phyloP scores from a whole-genome alignment of 64 coral and sea anemone genomes.

The Montipora cactus region DNA sequence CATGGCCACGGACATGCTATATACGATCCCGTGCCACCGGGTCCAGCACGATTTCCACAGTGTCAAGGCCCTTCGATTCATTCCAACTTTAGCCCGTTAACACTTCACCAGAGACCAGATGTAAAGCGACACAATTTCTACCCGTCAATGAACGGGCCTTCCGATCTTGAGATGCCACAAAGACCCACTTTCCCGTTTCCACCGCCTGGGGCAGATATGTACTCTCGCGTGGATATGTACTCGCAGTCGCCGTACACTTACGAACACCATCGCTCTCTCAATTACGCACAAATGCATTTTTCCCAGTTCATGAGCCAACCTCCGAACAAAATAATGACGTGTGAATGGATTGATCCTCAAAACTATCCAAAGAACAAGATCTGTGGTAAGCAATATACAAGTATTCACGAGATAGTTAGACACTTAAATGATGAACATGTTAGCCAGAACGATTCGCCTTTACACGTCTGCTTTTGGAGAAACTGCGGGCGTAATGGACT shows the following conservation, averaged over 20 bases:
- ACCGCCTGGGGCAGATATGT: conserved; percentile 35
- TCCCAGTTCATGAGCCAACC: conserved; percentile 81
- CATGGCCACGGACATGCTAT: conserved; percentile 58
- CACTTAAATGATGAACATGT: conserved; percentile 95
- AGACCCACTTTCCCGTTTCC: conserved; percentile 43
- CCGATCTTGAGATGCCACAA: conserved; percentile 56
- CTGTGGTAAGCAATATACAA: conserved; percentile 92
- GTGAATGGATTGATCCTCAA: conserved; percentile 91
- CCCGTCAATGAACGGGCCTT: conserved; percentile 52
- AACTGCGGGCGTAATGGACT: conserved; percentile 89
- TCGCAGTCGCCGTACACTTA: conserved; percentile 61
- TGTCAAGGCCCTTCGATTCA: conserved; percentile 60
- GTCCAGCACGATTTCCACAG: conserved; percentile 50
- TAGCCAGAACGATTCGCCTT: conserved; percentile 87
- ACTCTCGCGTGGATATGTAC: conserved; percentile 65
- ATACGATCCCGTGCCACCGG: conserved; percentile 42
- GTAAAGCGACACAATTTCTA: conserved; percentile 71
- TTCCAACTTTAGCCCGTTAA: conserved; percentile 62
- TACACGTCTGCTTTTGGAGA: conserved; percentile 90
- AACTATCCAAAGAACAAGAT: conserved; percentile 90
- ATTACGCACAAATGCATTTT: conserved; percentile 68
- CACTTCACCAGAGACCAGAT: conserved; percentile 78
- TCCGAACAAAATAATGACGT: conserved; percentile 87
- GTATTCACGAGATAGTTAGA: conserved; percentile 90
- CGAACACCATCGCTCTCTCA: conserved; percentile 64